Conservation (phyloP, 1,140 invertebrate species). For the Habropoda laboriosa region DNA sequence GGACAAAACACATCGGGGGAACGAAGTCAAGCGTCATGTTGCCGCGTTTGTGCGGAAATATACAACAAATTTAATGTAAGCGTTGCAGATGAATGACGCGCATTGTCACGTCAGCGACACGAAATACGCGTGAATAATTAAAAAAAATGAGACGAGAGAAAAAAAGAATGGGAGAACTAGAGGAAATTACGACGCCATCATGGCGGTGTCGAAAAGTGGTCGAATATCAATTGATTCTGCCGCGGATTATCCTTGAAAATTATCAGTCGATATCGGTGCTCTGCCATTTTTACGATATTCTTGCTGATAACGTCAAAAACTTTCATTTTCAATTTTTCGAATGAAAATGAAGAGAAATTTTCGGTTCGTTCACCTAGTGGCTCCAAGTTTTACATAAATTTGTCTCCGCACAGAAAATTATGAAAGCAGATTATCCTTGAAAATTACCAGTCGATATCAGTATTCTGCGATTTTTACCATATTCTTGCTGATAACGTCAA, state of each 20-base stretch:
- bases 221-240: neutral
- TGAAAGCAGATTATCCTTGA: neutral
- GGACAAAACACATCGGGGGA: constrained; percentile 36
- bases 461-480: neutral
- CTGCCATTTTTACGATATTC: neutral
- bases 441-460: neutral
- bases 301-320: too few species aligned
- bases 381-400: too few species aligned
- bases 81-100: constrained; percentile 18
- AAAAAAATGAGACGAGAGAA: neutral
- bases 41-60: constrained; percentile 44
- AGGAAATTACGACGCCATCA: neutral
- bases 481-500: too few species aligned
- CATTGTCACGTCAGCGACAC: constrained; percentile 8
- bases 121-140: constrained; percentile 7
- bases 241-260: neutral
- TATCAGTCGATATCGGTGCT: neutral
- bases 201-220: neutral
- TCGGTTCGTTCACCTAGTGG: too few species aligned
- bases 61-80: constrained; percentile 52
- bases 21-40: constrained; percentile 44
- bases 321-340: too few species aligned
- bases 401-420: too few species aligned
- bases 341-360: too few species aligned
- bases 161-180: neutral